Percentiles rank a stretch among this genome's conserved stretches.
Conservation (phyloP, 2,888 invertebrate genomes). For the Lagria hirta region DNA sequence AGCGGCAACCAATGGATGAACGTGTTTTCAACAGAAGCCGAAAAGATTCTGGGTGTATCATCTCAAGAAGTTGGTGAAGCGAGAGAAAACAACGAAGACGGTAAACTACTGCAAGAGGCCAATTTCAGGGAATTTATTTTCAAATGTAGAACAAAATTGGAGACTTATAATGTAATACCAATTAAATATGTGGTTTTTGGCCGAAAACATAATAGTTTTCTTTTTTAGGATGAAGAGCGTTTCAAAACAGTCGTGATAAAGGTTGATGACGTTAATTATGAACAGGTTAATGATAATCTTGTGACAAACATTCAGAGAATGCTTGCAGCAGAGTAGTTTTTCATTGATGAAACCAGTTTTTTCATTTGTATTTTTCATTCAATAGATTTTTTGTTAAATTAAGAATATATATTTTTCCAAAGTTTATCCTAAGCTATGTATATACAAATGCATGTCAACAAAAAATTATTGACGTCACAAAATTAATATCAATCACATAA, state of each 20-base stretch:
- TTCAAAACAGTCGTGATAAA: constrained; percentile 74
- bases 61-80: constrained; percentile 79
- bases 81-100: constrained; percentile 66
- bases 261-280: constrained; percentile 72
- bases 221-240: constrained; percentile 75
- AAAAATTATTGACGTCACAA: too few relatives aligned
- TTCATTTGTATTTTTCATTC: too few relatives aligned
- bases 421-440: too few relatives aligned
- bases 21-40: constrained; percentile 83
- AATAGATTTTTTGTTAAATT: too few relatives aligned
- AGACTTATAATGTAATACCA: constrained; percentile 85
- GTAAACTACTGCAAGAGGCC: constrained; percentile 70
- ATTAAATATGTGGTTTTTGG: constrained; percentile 2
- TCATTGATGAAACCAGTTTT: too few relatives aligned
- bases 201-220: constrained; percentile 16
- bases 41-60: constrained; percentile 69
- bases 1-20: constrained; percentile 89
- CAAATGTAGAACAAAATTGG: constrained; percentile 84
- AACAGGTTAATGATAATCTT: constrained; percentile 74
- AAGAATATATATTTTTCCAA: too few relatives aligned
- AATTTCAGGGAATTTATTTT: constrained; percentile 81
- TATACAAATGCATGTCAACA: too few relatives aligned
- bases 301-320: too few relatives aligned
- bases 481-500: too few relatives aligned
- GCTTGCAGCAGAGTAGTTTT: too few relatives aligned